Percentiles rank a stretch among this genome's conserved stretches.
Evolutionary conservation across 2,888 invertebrate species (phyloP).

Genomic region (Netelia virgata): DNA sequence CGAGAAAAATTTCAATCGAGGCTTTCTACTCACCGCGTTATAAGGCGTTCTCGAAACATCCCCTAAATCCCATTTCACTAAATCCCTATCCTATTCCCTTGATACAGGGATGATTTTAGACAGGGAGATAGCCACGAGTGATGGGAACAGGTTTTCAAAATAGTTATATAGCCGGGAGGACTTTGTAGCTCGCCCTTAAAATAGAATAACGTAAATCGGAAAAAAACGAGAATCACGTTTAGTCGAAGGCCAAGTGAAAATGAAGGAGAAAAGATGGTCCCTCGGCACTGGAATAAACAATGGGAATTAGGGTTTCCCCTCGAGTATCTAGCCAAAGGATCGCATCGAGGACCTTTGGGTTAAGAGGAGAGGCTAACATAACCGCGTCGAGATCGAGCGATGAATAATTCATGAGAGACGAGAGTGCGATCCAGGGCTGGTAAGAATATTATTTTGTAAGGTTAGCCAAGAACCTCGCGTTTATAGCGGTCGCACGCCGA

Average conservation of each 20-base stretch:
- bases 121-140: not conserved
- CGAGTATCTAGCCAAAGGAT: constrained; percentile 26
- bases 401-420: constrained; percentile 58
- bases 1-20: not conserved
- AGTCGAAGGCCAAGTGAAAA: not conserved
- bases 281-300: constrained; percentile 41
- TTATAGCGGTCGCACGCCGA: not conserved
- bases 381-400: constrained; percentile 20
- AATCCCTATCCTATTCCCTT: not conserved
- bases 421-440: constrained; percentile 7
- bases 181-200: not conserved
- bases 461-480: not conserved
- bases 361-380: constrained; percentile 26
- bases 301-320: constrained; percentile 45
- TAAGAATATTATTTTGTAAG: constrained; percentile 28
- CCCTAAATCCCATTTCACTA: not conserved
- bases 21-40: not conserved
- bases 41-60: not conserved
- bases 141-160: not conserved
- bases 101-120: too few relatives aligned
- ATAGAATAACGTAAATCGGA: constrained; percentile 15
- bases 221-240: not conserved
- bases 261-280: constrained; percentile 7
- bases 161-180: not conserved
- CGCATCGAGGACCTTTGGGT: constrained; percentile 12